Base-by-base conservation (phyloP, 2,797 vertebrate genomes). In the Anisognathus igniventris region DNA sequence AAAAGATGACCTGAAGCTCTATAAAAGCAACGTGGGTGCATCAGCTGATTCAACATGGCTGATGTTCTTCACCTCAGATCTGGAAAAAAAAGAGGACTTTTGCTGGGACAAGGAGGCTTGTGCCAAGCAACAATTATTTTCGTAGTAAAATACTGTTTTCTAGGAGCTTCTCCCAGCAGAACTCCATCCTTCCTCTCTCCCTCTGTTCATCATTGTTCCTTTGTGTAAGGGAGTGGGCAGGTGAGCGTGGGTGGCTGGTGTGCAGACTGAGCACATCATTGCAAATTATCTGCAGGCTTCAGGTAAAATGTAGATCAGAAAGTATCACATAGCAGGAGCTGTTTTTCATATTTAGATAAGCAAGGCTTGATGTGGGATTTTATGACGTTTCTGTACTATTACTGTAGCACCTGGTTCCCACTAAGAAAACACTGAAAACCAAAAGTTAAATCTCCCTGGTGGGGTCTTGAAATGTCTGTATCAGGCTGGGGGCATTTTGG, bases 281-380 rank as follows among this genome's bases (percentile, higher is more conserved):
- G 58, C 72, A 94, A 83, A 90, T 92, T 56, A 72, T 81, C 73
- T 72, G 17, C 75, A 91, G 65, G 72, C 54, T 92, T 74, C 92
- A 93, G 93, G 93, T 96, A 56, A 86, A 80, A 51, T 56, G 91
- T 66, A 86, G 78, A 92, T 88, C 68, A 89, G 47, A 88, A 93
- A 80, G 37, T 45, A 86, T 88, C 10, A 2, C 11, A 22, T 16
- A 85, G 62, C 61, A 91, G 68, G 44, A 88, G 47, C 39, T 78
- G 39, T 0, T 91, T 83, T 93, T 93, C 57, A 23, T 86, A 65
- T 77, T 77, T 47, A 71, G 81, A 91, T 92, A 91, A 94, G 42
- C 25, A 56, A 77, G 78, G 25, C 28, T 93, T 94, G 70, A 82
- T 92, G 91, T 90, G 86, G 86, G 78, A 80, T 91, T 93, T 86